Conservation (phyloP, 2,797 vertebrate species). For the Poeciliopsis turneri region DNA sequence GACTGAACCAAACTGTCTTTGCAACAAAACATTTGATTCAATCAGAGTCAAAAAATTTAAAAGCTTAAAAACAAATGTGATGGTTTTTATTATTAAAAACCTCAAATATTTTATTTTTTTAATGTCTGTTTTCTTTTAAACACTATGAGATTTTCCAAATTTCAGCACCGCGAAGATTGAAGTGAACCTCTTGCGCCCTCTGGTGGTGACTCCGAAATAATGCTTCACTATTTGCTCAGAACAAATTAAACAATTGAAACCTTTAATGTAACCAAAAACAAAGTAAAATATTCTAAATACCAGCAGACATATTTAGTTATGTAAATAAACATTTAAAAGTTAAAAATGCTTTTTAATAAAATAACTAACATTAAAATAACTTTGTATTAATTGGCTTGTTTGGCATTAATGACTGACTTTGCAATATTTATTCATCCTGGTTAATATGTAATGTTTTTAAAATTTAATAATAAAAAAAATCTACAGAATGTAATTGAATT, state of each 20-base stretch:
- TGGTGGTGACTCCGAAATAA: conserved; percentile 5
- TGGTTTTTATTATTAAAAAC: background rate
- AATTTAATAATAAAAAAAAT: background rate
- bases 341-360: background rate
- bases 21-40: background rate
- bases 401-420: background rate
- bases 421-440: background rate
- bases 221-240: background rate
- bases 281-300: background rate
- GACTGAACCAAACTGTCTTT: background rate
- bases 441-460: background rate
- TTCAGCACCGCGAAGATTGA: background rate
- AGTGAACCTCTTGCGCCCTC: background rate
- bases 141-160: too few relatives aligned
- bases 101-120: background rate
- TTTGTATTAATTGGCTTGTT: background rate
- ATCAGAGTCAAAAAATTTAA: background rate
- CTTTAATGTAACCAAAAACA: background rate
- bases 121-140: background rate
- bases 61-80: background rate
- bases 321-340: background rate
- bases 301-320: background rate
- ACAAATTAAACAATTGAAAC: background rate
- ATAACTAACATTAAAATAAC: background rate
- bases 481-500: too few relatives aligned